Conservation (phyloP, 2,888 invertebrate species). For the Dolichomitus sp. region DNA sequence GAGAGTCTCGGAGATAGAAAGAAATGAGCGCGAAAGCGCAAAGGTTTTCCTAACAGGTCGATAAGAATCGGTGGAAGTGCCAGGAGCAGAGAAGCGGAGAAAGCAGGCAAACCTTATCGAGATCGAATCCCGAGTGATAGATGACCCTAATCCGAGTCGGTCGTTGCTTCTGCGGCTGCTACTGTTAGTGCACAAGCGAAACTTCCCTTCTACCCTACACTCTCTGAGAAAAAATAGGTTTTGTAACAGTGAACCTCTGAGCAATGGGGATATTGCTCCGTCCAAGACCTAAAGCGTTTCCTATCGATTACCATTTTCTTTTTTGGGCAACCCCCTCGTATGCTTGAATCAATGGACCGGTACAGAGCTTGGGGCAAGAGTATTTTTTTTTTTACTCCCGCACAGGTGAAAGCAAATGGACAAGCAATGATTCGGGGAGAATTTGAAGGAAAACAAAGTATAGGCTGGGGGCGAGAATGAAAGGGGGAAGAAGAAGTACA, state of each 20-base stretch:
- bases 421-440: conserved; percentile 25
- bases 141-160: conserved; percentile 78
- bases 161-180: conserved; percentile 46
- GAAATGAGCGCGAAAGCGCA: conserved; percentile 29
- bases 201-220: conserved; percentile 23
- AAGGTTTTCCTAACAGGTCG: conserved; percentile 61
- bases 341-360: conserved; percentile 5
- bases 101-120: conserved; percentile 75
- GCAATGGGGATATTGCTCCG: conserved; percentile 4
- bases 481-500: conserved; percentile 29
- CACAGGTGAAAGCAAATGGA: conserved; percentile 40
- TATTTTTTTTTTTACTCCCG: conserved; percentile 25
- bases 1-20: conserved; percentile 13
- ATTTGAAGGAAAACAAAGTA: conserved; percentile 42
- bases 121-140: conserved; percentile 81
- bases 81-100: conserved; percentile 64
- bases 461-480: conserved; percentile 39
- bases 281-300: conserved; percentile 21
- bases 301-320: conserved; percentile 34
- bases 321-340: neutral
- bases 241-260: conserved; percentile 18
- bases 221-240: conserved; percentile 26
- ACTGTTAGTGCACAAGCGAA: conserved; percentile 42
- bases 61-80: conserved; percentile 76
- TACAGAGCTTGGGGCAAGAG: neutral